Evolutionary conservation across 2,888 invertebrate genomes (phyloP).

Genomic region (Leucozona laternaria): DNA sequence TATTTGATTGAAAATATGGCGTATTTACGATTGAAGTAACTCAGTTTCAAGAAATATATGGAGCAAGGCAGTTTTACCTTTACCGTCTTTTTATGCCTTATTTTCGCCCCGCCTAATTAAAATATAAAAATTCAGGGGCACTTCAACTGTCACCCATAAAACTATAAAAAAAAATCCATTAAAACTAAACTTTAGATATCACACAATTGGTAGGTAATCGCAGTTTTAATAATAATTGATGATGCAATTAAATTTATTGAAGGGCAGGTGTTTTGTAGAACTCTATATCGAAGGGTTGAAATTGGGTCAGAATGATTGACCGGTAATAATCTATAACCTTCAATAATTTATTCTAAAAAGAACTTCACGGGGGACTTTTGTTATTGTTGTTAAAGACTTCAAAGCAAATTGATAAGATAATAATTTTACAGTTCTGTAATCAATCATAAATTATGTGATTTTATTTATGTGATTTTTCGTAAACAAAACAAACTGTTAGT

Average conservation of each 20-base stretch:
- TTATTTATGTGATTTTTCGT: no score
- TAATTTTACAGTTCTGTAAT: neutral
- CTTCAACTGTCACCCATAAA: neutral
- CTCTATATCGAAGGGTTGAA: neutral
- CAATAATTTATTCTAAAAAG: neutral
- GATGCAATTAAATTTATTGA: neutral
- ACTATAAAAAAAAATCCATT: neutral
- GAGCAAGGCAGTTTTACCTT: no score
- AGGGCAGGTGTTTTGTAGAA: neutral
- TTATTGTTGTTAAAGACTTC: neutral
- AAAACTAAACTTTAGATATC: neutral
- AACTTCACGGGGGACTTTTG: neutral
- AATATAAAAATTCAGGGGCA: neutral
- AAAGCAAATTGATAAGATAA: neutral
- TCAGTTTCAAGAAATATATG: no score
- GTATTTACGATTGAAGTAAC: no score
- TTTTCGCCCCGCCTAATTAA: no score
- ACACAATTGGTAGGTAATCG: neutral
- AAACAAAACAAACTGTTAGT: neutral
- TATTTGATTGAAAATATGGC: no score
- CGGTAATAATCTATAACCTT: neutral
- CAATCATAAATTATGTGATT: neutral
- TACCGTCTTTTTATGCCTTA: no score
- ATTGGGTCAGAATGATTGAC: conserved; percentile 7
- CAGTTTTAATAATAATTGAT: neutral